A percentile compares a stretch with the other conserved stretches of the same genome.
These are phyloP conservation scores for Lithobates pipiens DNA, from an alignment of 2,797 vertebrate species.

Conservation along the genomic window DNA sequence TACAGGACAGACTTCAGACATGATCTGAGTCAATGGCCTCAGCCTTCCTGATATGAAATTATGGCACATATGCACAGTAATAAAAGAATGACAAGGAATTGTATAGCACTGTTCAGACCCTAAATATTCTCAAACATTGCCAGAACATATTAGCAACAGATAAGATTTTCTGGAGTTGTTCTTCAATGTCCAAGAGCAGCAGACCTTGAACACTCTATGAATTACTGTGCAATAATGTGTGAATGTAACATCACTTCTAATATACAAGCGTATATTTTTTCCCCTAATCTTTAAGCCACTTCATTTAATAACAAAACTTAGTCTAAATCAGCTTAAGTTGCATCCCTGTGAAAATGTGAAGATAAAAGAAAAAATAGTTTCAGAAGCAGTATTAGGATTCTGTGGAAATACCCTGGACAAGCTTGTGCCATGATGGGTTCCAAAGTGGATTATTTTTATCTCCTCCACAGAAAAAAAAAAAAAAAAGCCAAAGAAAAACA, in stretches of 20 bases:
- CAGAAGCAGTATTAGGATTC: constrained; percentile 8
- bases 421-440: constrained; percentile 13
- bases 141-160: too few species aligned
- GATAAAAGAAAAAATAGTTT: constrained; percentile 5
- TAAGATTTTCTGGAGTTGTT: background rate
- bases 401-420: constrained; percentile 6
- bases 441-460: constrained; percentile 38
- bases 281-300: background rate
- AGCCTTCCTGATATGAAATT: too few species aligned
- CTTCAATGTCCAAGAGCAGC: background rate
- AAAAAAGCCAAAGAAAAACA: constrained; percentile 9
- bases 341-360: constrained; percentile 19
- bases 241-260: background rate
- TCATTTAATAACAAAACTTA: background rate
- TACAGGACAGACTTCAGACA: too few species aligned
- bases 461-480: constrained; percentile 6
- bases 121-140: too few species aligned
- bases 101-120: too few species aligned
- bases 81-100: too few species aligned
- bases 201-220: too few species aligned
- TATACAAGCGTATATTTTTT: background rate
- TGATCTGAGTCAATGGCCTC: too few species aligned
- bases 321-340: constrained; percentile 31
- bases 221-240: background rate
- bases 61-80: too few species aligned